Evolutionary conservation across 2,113 vertebrate species (phyloP), one percentile per base, ranked within the genome.

Genomic region (Recurvirostra avosetta): DNA sequence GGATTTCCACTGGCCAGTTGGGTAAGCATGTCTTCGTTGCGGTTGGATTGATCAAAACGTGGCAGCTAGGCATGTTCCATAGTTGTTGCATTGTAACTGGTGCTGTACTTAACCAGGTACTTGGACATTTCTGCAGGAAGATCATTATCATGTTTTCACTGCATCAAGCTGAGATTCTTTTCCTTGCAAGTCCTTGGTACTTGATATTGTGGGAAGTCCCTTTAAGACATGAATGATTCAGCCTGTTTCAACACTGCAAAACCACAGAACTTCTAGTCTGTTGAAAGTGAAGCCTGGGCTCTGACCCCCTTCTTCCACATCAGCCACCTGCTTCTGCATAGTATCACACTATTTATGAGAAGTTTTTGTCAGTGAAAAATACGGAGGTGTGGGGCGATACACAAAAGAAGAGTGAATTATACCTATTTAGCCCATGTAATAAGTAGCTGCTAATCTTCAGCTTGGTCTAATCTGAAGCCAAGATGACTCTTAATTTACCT

Each of bases 341-440:
- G 32, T 49, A 17, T 45, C 61, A 29, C 17, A 29, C n/a, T 47
- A 18, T 18, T 40, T 29, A 23, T 30, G 49, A 25, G 49, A 12
- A 22, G 49, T 9, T 50, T 50, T 76, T 61, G 25, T 56, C 23
- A 9, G 3, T 90, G 70, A 70, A 90, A n/a, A 65, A 59, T 52
- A 68, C 1, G 4, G 41, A 78, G 30, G 6, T 43, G 20, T n/a
- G 15, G 53, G 47, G 58, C 1, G 0, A 34, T 30, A 23, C 4
- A 13, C 12, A n/a, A 41, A 55, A 72, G 32, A 55, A 72, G 32
- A 73, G 49, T 52, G 25, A 67, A 52, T 84, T 41, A 18, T 29
- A 32, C 19, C 12, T 36, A 6, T 74, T 74, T 63, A 94, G 30
- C 43, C 38, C 34, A 6, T 16, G 18, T 25, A 61, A 36, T 26